Conservation (phyloP, 92 coral and sea anemone genomes). For the Epizoanthus rinbou region DNA sequence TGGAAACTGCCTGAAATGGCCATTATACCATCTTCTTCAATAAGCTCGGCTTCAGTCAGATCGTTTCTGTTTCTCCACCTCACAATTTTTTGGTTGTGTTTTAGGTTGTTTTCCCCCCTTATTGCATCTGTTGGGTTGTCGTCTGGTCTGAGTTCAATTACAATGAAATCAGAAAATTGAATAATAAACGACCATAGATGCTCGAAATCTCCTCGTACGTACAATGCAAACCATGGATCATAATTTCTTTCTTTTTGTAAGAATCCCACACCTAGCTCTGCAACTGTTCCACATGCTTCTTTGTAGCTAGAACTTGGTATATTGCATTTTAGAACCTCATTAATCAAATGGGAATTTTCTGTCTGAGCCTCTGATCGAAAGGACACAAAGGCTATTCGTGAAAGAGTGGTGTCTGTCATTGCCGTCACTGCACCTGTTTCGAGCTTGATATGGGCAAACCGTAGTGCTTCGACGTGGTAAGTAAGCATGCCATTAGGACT, state of each 20-base stretch:
- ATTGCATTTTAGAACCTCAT: background rate
- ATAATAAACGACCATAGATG: background rate
- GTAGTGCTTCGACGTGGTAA: background rate
- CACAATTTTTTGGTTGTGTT: background rate
- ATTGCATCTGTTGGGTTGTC: background rate
- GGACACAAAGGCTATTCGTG: background rate
- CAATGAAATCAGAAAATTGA: background rate
- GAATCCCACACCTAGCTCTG: background rate
- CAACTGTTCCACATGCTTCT: background rate
- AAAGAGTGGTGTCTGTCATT: background rate
- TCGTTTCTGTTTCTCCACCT: background rate
- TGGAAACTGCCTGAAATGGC: too few species aligned
- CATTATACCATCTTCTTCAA: background rate
- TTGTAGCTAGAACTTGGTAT: background rate
- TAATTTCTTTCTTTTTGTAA: background rate
- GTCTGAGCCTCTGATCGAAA: background rate
- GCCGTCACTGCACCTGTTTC: background rate
- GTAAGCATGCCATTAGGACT: background rate
- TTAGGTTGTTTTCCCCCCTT: background rate
- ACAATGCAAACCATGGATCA: background rate
- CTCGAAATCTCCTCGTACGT: background rate
- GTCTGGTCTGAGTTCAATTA: background rate
- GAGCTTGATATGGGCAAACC: background rate
- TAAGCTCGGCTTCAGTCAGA: background rate
- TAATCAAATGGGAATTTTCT: background rate